These are phyloP conservation scores for Morinoia aosen DNA, from an alignment of 2,888 invertebrate species.

Conservation along the genomic window DNA sequence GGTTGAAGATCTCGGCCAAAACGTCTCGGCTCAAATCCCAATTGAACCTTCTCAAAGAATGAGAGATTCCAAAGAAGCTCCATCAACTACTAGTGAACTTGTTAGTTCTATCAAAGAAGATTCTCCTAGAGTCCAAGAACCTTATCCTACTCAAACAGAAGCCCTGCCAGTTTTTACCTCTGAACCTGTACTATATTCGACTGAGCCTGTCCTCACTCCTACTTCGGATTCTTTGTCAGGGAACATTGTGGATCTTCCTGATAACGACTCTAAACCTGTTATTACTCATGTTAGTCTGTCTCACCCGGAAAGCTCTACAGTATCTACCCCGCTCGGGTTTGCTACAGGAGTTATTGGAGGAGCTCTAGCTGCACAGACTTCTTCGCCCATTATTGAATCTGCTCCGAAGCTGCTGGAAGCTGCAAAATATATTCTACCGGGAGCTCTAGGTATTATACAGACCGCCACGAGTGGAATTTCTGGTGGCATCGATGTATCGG, in stretches of 20 bases:
- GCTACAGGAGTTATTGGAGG: neutral
- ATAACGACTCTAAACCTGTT: neutral
- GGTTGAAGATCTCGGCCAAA: neutral
- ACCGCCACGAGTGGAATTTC: neutral
- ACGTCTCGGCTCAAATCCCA: neutral
- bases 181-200: neutral
- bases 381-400: neutral
- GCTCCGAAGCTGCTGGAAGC: neutral
- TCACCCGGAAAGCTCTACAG: neutral
- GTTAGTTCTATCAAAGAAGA: neutral
- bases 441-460: neutral
- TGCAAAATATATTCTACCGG: neutral
- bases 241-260: neutral
- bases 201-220: neutral
- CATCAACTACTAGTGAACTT: neutral
- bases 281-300: neutral
- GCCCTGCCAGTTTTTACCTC: neutral
- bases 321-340: neutral
- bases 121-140: neutral
- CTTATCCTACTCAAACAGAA: neutral
- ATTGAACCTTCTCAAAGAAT: neutral
- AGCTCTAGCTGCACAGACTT: neutral
- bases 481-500: conserved; percentile 5
- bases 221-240: neutral
- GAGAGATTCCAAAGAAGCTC: neutral